These are phyloP conservation scores for Numenius phaeopus DNA, from an alignment of 2,797 vertebrate species.

Conservation along the genomic window DNA sequence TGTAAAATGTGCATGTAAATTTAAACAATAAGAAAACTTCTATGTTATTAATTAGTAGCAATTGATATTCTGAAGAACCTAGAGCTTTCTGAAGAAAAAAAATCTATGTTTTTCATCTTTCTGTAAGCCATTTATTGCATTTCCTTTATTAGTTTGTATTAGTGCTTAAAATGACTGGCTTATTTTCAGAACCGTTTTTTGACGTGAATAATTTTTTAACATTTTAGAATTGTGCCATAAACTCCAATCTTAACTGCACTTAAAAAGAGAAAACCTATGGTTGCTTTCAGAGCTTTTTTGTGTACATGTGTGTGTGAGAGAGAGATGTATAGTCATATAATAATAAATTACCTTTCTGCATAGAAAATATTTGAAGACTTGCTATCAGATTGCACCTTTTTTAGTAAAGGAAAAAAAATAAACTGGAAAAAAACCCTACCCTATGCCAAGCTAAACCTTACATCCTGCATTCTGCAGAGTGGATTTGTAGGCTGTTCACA, in stretches of 20 bases:
- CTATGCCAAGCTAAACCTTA: neutral
- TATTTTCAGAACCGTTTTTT: neutral
- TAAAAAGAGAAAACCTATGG: neutral
- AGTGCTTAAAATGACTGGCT: neutral
- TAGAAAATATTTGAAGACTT: neutral
- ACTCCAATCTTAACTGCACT: neutral
- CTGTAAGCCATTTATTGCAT: neutral
- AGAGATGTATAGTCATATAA: neutral
- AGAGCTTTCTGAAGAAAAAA: neutral
- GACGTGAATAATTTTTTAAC: neutral
- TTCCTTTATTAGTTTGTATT: neutral
- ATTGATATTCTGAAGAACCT: neutral
- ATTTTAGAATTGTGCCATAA: neutral
- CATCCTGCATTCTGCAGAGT: neutral
- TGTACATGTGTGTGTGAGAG: neutral
- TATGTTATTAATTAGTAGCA: neutral
- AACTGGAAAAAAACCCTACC: accelerated
- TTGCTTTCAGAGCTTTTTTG: neutral
- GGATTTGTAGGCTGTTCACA: neutral
- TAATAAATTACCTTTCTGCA: neutral
- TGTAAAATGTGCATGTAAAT: neutral
- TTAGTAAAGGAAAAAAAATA: neutral
- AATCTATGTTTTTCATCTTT: neutral
- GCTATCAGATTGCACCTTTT: neutral
- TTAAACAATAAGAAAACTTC: neutral